Evolutionary conservation across 2,797 vertebrate species (phyloP).

Genomic region (Pipistrellus nathusii): DNA sequence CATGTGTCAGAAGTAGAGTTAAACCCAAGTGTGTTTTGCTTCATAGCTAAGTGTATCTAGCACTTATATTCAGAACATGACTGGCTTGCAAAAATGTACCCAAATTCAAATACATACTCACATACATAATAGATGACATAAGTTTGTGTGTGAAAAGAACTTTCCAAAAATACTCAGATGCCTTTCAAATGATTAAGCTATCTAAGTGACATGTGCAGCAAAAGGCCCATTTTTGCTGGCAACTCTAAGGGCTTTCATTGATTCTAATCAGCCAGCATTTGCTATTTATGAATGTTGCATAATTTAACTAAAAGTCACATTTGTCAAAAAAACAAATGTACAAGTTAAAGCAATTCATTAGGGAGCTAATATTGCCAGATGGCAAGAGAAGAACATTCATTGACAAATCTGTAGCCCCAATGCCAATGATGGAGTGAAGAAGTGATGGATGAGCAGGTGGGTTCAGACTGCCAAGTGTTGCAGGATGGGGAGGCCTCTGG

Average conservation of each 20-base stretch:
- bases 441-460: neutral
- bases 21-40: constrained; percentile 5
- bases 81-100: constrained; percentile 42
- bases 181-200: constrained; percentile 66
- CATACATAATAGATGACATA: constrained; percentile 64
- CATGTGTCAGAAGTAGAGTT: neutral
- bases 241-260: constrained; percentile 59
- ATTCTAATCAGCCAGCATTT: constrained; percentile 76
- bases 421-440: constrained; percentile 32
- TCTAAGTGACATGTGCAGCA: constrained; percentile 41
- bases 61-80: neutral
- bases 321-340: constrained; percentile 63
- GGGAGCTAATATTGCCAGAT: constrained; percentile 75
- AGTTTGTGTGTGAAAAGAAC: constrained; percentile 54
- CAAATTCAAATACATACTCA: constrained; percentile 30
- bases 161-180: constrained; percentile 74
- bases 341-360: constrained; percentile 75
- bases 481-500: neutral
- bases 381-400: constrained; percentile 60
- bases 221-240: constrained; percentile 65
- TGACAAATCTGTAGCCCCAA: constrained; percentile 46
- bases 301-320: constrained; percentile 77
- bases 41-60: neutral
- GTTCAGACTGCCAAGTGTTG: neutral
- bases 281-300: constrained; percentile 76